Percentiles rank a stretch among this genome's conserved stretches.
phyloP scores from a whole-genome alignment of 2,888 invertebrate species.

The Margaritifera margaritifera region DNA sequence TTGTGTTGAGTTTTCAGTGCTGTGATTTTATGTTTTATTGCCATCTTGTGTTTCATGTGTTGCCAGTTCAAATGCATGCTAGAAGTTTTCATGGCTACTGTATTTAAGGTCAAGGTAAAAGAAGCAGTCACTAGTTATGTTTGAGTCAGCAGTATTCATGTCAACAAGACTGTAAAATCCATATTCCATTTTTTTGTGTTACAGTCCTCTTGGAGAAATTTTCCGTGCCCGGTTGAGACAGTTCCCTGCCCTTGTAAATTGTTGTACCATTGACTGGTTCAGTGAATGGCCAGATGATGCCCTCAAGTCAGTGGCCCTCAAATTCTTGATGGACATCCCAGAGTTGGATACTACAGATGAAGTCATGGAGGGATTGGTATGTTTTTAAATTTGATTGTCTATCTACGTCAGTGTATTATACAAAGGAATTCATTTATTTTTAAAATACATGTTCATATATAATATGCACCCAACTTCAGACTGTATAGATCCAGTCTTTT shows the following conservation, averaged over 20 bases:
- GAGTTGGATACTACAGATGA: conserved; percentile 79
- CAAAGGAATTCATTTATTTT: too few relatives aligned
- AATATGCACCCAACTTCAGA: too few relatives aligned
- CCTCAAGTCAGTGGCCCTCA: conserved; percentile 74
- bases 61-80: too few relatives aligned
- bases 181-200: conserved; percentile 15
- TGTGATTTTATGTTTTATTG: too few relatives aligned
- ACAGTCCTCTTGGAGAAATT: conserved; percentile 76
- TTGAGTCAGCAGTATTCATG: too few relatives aligned
- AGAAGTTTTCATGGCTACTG: too few relatives aligned
- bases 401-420: not conserved
- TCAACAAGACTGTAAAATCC: not conserved
- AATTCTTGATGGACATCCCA: conserved; percentile 76
- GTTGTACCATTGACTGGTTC: conserved; percentile 74
- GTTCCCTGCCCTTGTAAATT: conserved; percentile 73
- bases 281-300: conserved; percentile 88
- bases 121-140: too few relatives aligned
- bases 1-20: too few relatives aligned
- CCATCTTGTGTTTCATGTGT: too few relatives aligned
- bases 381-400: conserved; percentile 8
- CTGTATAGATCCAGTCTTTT: too few relatives aligned
- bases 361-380: conserved; percentile 73
- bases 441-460: too few relatives aligned
- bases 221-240: conserved; percentile 73
- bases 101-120: too few relatives aligned